Evolutionary conservation across 2,113 vertebrate species (phyloP), one percentile per base, ranked within the genome.

Genomic region (Marcusenius ussheri): DNA sequence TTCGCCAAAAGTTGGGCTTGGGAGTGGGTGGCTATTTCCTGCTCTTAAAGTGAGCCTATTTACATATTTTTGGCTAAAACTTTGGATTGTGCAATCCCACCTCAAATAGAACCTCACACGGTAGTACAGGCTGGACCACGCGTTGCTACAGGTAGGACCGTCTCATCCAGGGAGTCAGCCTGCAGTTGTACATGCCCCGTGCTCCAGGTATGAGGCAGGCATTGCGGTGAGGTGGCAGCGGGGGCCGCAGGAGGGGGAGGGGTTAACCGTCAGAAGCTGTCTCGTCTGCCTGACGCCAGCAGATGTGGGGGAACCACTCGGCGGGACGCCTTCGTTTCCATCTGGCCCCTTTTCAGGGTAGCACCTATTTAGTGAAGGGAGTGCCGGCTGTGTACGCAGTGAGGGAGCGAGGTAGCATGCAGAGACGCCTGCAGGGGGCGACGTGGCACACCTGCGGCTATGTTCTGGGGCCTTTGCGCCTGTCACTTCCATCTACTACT

Each of bases 271-370:
- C 42, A 46, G 83, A 46, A 47, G 94, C 94, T 95, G 95, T 95
- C 95, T 95, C 94, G 93, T 93, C 93, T 95, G 93, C 92, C 94
- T 95, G 94, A 93, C 95, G 94, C 92, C 90, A 91, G 94, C 95
- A 96, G 95, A 95, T 96, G 95, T 93, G 93, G 93, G 94, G 95
- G 95, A 95, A 95, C 95, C 93, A 93, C 95, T 94, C 95, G 92
- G 94, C 91, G 11, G 95, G 94, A 94, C 94, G 94, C 93, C 95
- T 94, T 96, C 93, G 92, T 95, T 95, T 96, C 95, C 95, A 95
- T 96, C 95, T 96, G 95, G 96, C 94, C 93, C 91, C 94, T 93
- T 95, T 95, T 96, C 94, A 94, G 94, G 94, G 95, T 94, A 93
- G 93, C 93, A 94, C 94, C 94, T 94, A 96, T 96, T 95, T 95